Conservation (phyloP, 2,888 invertebrate genomes). For the Aspidiotus rigidus region DNA sequence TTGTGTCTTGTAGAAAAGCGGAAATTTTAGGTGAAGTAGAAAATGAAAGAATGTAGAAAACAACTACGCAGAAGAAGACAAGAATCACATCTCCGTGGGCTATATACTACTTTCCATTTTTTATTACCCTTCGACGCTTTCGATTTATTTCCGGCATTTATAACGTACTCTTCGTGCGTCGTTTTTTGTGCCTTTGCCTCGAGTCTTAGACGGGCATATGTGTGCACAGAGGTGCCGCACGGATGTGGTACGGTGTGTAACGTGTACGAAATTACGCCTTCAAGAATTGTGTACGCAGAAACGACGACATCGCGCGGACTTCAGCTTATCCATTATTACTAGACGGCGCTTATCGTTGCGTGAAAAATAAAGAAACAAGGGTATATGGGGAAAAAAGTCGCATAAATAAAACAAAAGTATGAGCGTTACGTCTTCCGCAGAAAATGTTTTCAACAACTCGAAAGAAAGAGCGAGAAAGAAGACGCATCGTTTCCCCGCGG, state of each 20-base stretch:
- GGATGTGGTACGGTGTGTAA: too few species aligned
- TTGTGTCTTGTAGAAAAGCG: too few species aligned
- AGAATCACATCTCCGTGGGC: not conserved
- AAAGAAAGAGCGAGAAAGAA: constrained; percentile 14
- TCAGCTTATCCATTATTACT: too few species aligned
- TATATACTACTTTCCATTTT: constrained; percentile 3
- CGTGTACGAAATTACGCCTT: too few species aligned
- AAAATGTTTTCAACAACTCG: constrained; percentile 25
- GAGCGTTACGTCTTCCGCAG: constrained; percentile 28
- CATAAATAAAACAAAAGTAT: constrained; percentile 30
- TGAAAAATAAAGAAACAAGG: not conserved
- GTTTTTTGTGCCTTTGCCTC: too few species aligned
- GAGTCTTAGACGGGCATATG: too few species aligned
- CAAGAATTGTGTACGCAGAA: too few species aligned
- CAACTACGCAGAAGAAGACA: not conserved
- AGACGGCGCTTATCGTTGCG: too few species aligned
- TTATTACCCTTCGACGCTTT: not conserved
- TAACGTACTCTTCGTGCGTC: not conserved
- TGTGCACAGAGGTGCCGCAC: too few species aligned
- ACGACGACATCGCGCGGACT: too few species aligned
- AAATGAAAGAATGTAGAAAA: too few species aligned
- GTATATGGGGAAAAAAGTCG: constrained; percentile 22
- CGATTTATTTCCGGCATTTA: constrained; percentile 10
- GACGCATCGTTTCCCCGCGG: constrained; percentile 17
- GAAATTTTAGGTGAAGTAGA: too few species aligned